phyloP scores from a whole-genome alignment of 2,797 vertebrate species.

The Microchirus variegatus region DNA sequence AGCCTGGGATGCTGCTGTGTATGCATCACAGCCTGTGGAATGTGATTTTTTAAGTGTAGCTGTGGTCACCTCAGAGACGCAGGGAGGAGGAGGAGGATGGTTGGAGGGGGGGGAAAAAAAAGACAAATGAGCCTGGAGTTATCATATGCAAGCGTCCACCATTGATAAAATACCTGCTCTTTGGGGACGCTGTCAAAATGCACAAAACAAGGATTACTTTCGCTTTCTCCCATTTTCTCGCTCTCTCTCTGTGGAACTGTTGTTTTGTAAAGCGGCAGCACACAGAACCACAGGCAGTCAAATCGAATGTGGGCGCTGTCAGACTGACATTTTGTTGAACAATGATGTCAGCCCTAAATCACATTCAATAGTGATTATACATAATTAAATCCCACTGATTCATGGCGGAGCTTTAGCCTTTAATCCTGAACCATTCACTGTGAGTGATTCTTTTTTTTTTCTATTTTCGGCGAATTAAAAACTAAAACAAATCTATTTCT shows the following conservation, averaged over 20 bases:
- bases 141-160: constrained; percentile 24
- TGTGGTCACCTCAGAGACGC: constrained; percentile 46
- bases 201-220: constrained; percentile 41
- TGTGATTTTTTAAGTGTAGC: constrained; percentile 56
- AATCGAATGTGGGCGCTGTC: constrained; percentile 36
- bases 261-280: constrained; percentile 27
- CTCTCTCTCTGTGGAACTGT: constrained; percentile 2
- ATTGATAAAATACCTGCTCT: constrained; percentile 49
- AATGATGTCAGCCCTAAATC: constrained; percentile 64
- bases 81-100: constrained; percentile 20
- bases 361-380: constrained; percentile 63
- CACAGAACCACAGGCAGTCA: constrained; percentile 28
- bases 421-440: constrained; percentile 58
- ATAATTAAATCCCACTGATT: constrained; percentile 63
- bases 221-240: constrained; percentile 8
- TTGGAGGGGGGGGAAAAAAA: too few species aligned
- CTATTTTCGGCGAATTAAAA: constrained; percentile 25
- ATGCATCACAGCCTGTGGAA: constrained; percentile 53
- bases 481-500: constrained; percentile 24
- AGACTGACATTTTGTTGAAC: constrained; percentile 49
- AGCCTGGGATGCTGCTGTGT: constrained; percentile 54
- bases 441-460: constrained; percentile 21
- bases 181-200: constrained; percentile 23
- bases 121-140: constrained; percentile 48
- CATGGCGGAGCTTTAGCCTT: constrained; percentile 45